phyloP scores from a whole-genome alignment of 2,113 vertebrate species.

The Sceloporus tristichus region DNA sequence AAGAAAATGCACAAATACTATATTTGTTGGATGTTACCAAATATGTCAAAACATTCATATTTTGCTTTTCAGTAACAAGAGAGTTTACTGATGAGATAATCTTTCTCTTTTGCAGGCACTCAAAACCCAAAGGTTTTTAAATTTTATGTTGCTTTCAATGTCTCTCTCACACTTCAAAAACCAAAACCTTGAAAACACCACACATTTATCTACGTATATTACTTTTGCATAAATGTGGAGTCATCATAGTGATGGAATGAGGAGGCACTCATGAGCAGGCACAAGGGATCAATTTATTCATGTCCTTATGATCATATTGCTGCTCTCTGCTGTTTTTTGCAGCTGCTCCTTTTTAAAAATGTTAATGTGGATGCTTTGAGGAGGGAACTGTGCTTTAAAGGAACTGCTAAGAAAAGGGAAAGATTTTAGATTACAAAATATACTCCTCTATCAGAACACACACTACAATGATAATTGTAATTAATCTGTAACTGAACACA shows the following conservation, averaged over 20 bases:
- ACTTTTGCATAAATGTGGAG: conserved; percentile 49
- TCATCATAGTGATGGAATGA: conserved; percentile 51
- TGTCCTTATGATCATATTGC: conserved; percentile 38
- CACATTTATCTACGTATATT: conserved; percentile 70
- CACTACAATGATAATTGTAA: conserved; percentile 33
- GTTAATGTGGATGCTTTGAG: conserved; percentile 53
- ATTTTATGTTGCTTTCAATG: conserved; percentile 48
- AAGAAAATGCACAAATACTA: conserved; percentile 40
- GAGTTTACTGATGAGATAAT: conserved; percentile 65
- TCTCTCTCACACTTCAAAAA: conserved; percentile 49
- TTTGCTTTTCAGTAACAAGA: conserved; percentile 58
- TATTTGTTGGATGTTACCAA: conserved; percentile 48
- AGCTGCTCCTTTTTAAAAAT: conserved; percentile 46
- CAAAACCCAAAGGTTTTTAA: conserved; percentile 43
- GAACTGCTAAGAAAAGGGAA: not conserved
- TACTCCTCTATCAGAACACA: conserved; percentile 27
- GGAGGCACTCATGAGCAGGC: conserved; percentile 44
- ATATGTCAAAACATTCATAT: conserved; percentile 43
- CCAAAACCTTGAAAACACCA: conserved; percentile 55
- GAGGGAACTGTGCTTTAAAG: conserved; percentile 10
- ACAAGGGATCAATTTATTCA: conserved; percentile 41
- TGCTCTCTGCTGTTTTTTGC: conserved; percentile 47
- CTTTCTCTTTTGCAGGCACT: conserved; percentile 46
- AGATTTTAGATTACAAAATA: conserved; percentile 31
- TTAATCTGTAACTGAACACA: conserved; percentile 40